Conservation (phyloP, 1,140 invertebrate species). For the Cotesia chilonis region DNA sequence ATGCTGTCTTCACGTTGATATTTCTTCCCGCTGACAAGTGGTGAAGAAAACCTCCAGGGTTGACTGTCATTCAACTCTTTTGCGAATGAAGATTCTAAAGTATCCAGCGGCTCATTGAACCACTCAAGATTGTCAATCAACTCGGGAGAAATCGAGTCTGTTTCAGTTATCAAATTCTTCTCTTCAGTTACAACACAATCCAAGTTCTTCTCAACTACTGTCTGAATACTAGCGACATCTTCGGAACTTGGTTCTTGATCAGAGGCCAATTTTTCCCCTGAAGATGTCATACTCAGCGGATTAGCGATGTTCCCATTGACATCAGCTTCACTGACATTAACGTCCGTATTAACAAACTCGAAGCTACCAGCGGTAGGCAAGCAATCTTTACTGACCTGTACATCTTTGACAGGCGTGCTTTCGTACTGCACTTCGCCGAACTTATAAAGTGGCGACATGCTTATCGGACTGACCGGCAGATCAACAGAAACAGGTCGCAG, state of each 20-base stretch:
- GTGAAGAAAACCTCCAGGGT: slow-evolving; percentile 29
- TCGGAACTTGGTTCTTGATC: neutral
- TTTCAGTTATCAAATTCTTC: slow-evolving; percentile 29
- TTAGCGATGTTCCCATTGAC: neutral
- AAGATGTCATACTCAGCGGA: neutral
- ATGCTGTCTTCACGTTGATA: slow-evolving; percentile 49
- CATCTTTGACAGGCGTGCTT: too few species aligned
- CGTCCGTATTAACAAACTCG: too few species aligned
- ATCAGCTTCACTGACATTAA: too few species aligned
- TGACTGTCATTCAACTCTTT: slow-evolving; percentile 18
- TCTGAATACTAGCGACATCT: slow-evolving; percentile 1
- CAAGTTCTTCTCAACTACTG: slow-evolving; percentile 10
- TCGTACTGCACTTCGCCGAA: too few species aligned
- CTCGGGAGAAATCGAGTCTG: neutral
- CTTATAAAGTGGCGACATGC: too few species aligned
- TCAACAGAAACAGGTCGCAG: too few species aligned
- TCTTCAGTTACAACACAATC: slow-evolving; percentile 12
- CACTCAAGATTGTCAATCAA: slow-evolving; percentile 4
- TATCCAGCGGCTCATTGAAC: slow-evolving; percentile 12
- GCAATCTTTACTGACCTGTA: too few species aligned
- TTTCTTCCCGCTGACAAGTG: slow-evolving; percentile 11
- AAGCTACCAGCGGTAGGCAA: too few species aligned
- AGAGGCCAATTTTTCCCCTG: neutral
- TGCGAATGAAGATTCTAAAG: slow-evolving; percentile 6
- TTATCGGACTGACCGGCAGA: too few species aligned